Evolutionary conservation across 2,888 invertebrate species (phyloP), one percentile per base, ranked within the genome.

Genomic region (Agrochola circellaris): DNA sequence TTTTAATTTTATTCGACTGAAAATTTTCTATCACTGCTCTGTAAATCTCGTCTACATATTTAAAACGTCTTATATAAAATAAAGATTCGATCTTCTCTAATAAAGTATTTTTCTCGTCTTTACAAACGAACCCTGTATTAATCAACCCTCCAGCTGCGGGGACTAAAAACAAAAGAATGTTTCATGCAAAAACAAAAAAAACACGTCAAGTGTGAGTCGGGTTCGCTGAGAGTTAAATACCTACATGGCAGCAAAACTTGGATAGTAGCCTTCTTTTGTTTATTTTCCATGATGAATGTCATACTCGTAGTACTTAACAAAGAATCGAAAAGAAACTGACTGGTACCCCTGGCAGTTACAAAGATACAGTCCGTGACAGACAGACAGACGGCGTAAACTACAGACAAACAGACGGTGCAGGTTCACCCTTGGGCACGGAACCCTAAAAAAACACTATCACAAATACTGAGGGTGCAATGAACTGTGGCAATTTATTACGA

Each of bases 401-500:
- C 13, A 45, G 5, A 34, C n/a, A 4, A 15, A 15, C 3, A 11
- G 26, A 26, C 8, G 2, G 2, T 60, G 3, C 58, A 30, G 17
- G 26, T 61, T 23, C 20, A 61, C 17, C 15, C 20, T 23, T 45
- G 7, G 1, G 0, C 20, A 80, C 38, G 34, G 72, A 72, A 71
- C 72, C 45, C 80, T 69, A 45, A 73, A 34, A 42, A 85, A 90
- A 89, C 90, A 92, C 67, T 83, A 93, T 93, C 92, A 92, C 91
- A 79, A 89, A 91, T 65, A 67, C 73, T 72, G 60, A 60, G 75
- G 69, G 94, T 90, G 90, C 94, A 92, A 91, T 91, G 94, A 95
- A 93, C 95, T 91, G 90, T 86, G 87, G 89, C 88, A 91, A 92
- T 94, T 96, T 95, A 95, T 94, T 93, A 92, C 94, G 91, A 92